Evolutionary conservation across 2,888 invertebrate genomes (phyloP).

Genomic region (Tachina lurida): DNA sequence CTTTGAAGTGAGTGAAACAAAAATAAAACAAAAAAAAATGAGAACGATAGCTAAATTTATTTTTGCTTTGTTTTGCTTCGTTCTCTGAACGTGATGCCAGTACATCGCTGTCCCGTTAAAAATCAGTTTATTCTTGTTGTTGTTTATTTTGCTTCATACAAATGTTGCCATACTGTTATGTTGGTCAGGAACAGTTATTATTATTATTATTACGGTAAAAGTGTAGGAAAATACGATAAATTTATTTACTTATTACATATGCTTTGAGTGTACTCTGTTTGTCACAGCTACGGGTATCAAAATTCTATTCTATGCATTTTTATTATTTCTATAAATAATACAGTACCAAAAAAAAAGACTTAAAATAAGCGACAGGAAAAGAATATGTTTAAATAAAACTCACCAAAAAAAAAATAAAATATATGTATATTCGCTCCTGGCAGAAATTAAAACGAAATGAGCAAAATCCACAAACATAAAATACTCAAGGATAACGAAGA

Average conservation of each 20-base stretch:
- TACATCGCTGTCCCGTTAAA: no score
- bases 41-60: no score
- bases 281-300: background rate
- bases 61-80: no score
- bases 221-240: background rate
- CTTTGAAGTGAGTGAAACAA: no score
- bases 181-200: no score
- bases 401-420: background rate
- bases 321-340: slow-evolving; percentile 44
- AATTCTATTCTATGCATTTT: slow-evolving; percentile 27
- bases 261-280: background rate
- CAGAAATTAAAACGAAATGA: slow-evolving; percentile 20
- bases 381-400: slow-evolving; percentile 53
- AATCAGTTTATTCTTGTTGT: no score
- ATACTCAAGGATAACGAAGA: slow-evolving; percentile 38
- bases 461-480: slow-evolving; percentile 25
- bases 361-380: slow-evolving; percentile 11
- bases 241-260: background rate
- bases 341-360: background rate
- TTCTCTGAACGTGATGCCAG: no score
- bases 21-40: no score
- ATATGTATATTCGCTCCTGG: slow-evolving; percentile 4
- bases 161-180: no score
- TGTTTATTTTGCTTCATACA: no score
- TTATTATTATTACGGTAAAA: no score